phyloP scores from a whole-genome alignment of 23 tunicate genomes.

The Trididemnum clinides region DNA sequence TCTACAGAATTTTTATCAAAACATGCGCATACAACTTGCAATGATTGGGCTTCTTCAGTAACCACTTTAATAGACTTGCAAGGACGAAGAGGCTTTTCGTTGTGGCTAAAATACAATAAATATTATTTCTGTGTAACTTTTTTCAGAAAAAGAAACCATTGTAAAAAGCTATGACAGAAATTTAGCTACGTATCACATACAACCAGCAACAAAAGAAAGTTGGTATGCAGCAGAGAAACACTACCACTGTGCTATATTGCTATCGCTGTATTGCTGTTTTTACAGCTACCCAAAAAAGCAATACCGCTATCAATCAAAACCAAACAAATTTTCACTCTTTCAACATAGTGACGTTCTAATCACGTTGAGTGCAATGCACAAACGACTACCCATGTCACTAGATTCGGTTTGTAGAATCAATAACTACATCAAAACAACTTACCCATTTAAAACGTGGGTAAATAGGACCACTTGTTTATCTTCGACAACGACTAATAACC shows the following conservation, averaged over 20 bases:
- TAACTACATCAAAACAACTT: neutral
- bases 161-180: neutral
- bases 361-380: no score
- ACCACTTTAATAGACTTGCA: conserved; percentile 45
- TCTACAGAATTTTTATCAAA: conserved; percentile 8
- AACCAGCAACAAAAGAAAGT: neutral
- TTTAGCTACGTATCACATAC: neutral
- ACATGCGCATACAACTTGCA: conserved; percentile 50
- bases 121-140: no score
- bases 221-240: no score
- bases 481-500: conserved; percentile 42
- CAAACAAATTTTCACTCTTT: no score
- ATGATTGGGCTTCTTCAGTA: conserved; percentile 49
- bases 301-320: no score
- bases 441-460: conserved; percentile 78
- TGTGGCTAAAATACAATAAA: conserved; percentile 39
- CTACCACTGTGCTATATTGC: no score
- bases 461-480: conserved; percentile 57
- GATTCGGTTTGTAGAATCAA: no score
- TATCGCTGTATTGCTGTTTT: no score
- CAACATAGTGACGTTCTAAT: no score
- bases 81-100: conserved; percentile 60
- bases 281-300: no score
- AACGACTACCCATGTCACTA: no score
- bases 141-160: no score